These are phyloP conservation scores for Cephalopholis sonnerati DNA, from an alignment of 2,113 vertebrate species.

Conservation along the genomic window DNA sequence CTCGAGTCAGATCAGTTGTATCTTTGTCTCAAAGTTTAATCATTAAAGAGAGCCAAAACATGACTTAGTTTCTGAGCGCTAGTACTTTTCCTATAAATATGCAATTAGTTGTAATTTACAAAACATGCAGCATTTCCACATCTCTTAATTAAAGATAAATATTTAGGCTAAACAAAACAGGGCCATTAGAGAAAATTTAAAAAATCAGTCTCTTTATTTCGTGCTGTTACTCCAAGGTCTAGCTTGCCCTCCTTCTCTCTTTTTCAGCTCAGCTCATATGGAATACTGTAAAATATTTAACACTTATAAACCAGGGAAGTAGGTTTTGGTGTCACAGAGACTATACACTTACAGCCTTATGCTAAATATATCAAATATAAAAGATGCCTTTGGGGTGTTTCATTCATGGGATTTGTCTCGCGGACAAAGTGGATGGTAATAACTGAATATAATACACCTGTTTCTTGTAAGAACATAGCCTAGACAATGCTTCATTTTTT, in stretches of 20 bases:
- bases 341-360: conserved; percentile 4
- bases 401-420: not conserved
- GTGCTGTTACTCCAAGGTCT: not conserved
- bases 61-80: not conserved
- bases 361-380: conserved; percentile 40
- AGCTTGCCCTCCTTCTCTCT: not conserved
- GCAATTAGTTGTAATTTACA: too few species aligned
- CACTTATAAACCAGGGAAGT: conserved; percentile 47
- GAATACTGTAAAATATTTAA: conserved; percentile 66
- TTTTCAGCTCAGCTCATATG: conserved; percentile 35
- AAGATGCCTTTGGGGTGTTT: conserved; percentile 13
- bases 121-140: not conserved
- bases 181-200: not conserved
- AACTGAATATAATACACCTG: not conserved
- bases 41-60: not conserved
- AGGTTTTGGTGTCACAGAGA: conserved; percentile 68
- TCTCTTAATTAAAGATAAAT: not conserved
- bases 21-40: not conserved
- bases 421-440: not conserved
- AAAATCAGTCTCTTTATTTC: not conserved
- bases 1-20: not conserved
- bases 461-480: not conserved
- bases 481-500: not conserved
- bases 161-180: not conserved
- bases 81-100: not conserved